phyloP scores from a whole-genome alignment of 1,140 invertebrate species.

The Bombus terrestris region DNA sequence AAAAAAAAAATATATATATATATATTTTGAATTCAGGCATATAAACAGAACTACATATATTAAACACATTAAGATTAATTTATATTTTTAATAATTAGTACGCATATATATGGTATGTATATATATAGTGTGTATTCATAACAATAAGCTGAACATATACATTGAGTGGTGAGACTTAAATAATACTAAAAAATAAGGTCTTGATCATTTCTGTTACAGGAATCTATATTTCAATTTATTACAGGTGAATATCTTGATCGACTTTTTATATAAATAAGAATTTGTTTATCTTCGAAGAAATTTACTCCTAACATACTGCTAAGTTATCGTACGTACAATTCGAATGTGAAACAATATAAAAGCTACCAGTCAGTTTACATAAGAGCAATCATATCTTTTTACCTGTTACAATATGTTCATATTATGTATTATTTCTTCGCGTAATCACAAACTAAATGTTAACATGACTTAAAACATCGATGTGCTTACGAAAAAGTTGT shows the following conservation, averaged over 20 bases:
- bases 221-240: background rate
- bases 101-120: background rate
- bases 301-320: background rate
- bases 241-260: background rate
- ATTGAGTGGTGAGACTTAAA: background rate
- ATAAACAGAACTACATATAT: background rate
- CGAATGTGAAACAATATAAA: conserved; percentile 28
- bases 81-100: background rate
- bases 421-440: background rate
- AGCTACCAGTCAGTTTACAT: conserved; percentile 24
- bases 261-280: background rate
- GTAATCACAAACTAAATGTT: background rate
- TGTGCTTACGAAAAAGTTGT: conserved; percentile 42
- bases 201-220: background rate
- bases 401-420: conserved; percentile 7
- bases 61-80: background rate
- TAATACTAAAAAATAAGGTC: background rate
- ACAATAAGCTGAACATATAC: background rate
- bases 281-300: conserved; percentile 12
- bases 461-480: background rate
- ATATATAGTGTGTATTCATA: background rate
- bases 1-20: background rate
- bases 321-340: background rate
- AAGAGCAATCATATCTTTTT: background rate
- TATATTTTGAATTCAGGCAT: background rate